Conservation (phyloP, 53 echinoderm and acorn worm species). For the Temnopleurus reevesii region DNA sequence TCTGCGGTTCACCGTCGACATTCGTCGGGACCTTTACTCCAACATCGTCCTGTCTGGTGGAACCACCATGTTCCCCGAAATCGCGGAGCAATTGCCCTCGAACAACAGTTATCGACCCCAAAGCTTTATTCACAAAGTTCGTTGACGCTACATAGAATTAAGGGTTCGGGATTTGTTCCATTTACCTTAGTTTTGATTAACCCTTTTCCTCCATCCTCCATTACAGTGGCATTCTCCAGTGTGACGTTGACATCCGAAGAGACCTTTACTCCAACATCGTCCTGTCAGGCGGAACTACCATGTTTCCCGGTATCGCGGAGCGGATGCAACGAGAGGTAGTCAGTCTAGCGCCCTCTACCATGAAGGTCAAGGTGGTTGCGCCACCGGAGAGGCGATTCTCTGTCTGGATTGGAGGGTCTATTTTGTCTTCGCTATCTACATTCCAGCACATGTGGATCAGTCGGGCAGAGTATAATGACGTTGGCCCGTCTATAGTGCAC, state of each 20-base stretch:
- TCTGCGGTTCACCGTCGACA: constrained; percentile 69
- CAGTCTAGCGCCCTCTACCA: constrained; percentile 66
- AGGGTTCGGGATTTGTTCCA: too few species aligned
- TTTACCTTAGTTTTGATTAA: too few species aligned
- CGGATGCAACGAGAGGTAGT: constrained; percentile 64
- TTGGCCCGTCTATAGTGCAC: constrained; percentile 71
- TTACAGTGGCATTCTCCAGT: constrained; percentile 70
- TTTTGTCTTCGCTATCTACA: constrained; percentile 70
- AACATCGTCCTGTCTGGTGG: constrained; percentile 64
- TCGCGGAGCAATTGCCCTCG: constrained; percentile 42
- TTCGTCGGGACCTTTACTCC: constrained; percentile 65
- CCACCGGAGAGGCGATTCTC: constrained; percentile 77
- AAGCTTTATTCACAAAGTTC: too few species aligned
- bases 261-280: constrained; percentile 74
- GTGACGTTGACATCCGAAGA: constrained; percentile 72
- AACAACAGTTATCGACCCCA: too few species aligned
- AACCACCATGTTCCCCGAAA: constrained; percentile 64
- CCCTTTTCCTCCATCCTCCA: not conserved
- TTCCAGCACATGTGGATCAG: constrained; percentile 86
- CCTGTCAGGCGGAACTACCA: constrained; percentile 71
- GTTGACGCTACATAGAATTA: too few species aligned
- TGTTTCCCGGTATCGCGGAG: constrained; percentile 72
- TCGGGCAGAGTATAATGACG: constrained; percentile 71
- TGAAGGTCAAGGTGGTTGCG: constrained; percentile 74
- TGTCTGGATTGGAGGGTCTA: constrained; percentile 86